Base-by-base conservation (phyloP, 53 echinoderm and acorn worm species). In the Hippasteria phrygiana region DNA sequence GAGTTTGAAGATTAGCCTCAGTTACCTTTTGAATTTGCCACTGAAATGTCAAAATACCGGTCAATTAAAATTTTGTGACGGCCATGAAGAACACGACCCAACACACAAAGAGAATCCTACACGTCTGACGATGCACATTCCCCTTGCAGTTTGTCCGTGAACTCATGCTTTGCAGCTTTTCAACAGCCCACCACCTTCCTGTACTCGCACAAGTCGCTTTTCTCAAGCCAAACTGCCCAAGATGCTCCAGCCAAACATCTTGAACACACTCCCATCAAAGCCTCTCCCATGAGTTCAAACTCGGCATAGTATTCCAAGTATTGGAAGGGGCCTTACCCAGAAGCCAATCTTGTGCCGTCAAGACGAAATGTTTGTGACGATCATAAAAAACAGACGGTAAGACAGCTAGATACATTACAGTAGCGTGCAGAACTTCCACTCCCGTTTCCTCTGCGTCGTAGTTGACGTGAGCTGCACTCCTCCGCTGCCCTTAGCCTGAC, bases 341-440 rank as follows among this genome's bases (percentile, higher is more conserved):
- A 59, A 59, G 59, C 59, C 2, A 24, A 18, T 59, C 59, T 2
- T 59, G 59, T 59, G 69, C 10, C 69, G 9, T 35, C 41, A 43
- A n/a, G 73, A 43, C n/a, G 22, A 73, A 73, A 42, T 1, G 73
- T 73, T 24, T 13, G 12, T 39, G 14, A 14, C 22, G 31, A 29
- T 14, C 7, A 47, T 20, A 33, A 50, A 48, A 76, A 50, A 51
- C 27, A 34, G 17, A 32, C 26, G 33, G 45, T 6, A 51, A 48
- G 13, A 51, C 48, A 76, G n/a, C 12, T 51, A 50, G 12, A 34
- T 76, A 50, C 27, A 43, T 94, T 93, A 96, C 89, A 96, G 84
- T 79, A 96, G 89, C 16, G 91, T 75, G 66, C 96, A 94, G 56
- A 94, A 90, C 62, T 93, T 93, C 96, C 96, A 96, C 63, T 87